Percentiles rank a stretch among this genome's conserved stretches.
Evolutionary conservation across 2,797 vertebrate genomes (phyloP).

Genomic region (Rhinophrynus dorsalis): DNA sequence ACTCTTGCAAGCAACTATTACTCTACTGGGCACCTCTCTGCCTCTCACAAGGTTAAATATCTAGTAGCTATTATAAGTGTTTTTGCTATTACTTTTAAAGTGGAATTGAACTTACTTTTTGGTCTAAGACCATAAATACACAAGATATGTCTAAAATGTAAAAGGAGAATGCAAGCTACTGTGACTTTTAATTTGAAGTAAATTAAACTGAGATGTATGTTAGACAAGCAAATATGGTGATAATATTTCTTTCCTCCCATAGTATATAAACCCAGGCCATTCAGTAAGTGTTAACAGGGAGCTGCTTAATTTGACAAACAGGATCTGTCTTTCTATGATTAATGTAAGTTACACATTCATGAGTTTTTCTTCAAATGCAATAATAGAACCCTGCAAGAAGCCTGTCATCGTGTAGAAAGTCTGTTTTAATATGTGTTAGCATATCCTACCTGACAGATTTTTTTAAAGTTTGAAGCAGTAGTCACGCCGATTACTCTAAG

Average conservation of each 20-base stretch:
- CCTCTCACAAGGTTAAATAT: no score
- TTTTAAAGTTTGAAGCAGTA: slow-evolving; percentile 56
- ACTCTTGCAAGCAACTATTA: no score
- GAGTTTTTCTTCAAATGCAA: slow-evolving; percentile 50
- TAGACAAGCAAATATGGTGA: neutral
- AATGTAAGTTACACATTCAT: slow-evolving; percentile 55
- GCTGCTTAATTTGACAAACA: slow-evolving; percentile 35
- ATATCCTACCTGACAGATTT: slow-evolving; percentile 59
- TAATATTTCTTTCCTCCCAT: slow-evolving; percentile 18
- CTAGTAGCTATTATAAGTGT: no score
- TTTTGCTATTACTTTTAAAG: no score
- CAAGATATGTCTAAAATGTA: no score
- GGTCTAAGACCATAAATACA: no score
- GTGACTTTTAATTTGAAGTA: neutral
- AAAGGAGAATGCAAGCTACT: neutral
- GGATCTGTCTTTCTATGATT: slow-evolving; percentile 53
- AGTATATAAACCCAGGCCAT: slow-evolving; percentile 19
- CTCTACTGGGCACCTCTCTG: no score
- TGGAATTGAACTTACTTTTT: no score
- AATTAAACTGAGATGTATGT: neutral
- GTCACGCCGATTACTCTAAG: slow-evolving; percentile 58
- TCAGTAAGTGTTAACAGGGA: slow-evolving; percentile 35
- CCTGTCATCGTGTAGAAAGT: slow-evolving; percentile 50
- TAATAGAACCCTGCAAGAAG: slow-evolving; percentile 45
- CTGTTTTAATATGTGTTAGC: slow-evolving; percentile 48